Evolutionary conservation across 2,888 invertebrate species (phyloP).

Genomic region (Diplolepis rosae): DNA sequence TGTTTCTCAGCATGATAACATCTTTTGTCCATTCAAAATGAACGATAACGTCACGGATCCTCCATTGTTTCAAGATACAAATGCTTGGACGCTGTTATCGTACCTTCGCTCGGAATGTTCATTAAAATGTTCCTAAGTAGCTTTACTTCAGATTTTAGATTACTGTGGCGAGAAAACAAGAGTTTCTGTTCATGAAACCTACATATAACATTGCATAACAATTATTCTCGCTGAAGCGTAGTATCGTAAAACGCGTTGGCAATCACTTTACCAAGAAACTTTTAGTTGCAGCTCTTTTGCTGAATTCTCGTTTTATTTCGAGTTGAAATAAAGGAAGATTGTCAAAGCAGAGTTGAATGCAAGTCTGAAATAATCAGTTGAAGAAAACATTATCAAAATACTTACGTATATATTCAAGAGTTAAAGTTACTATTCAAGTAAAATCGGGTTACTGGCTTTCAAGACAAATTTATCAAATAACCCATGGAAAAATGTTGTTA

Average conservation of each 20-base stretch:
- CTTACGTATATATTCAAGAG: too few species aligned
- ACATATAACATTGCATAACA: not conserved
- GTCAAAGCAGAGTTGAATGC: not conserved
- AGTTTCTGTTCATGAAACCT: not conserved
- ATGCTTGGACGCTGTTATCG: constrained; percentile 56
- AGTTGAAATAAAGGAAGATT: not conserved
- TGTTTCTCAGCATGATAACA: constrained; percentile 58
- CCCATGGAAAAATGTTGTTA: too few species aligned
- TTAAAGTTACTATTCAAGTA: too few species aligned
- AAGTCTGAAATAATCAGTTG: too few species aligned
- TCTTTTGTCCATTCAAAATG: constrained; percentile 61
- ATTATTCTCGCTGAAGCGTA: not conserved
- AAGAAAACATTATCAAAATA: too few species aligned
- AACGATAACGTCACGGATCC: constrained; percentile 58
- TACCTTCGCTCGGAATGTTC: constrained; percentile 63
- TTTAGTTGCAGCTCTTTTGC: not conserved
- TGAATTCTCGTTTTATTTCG: not conserved
- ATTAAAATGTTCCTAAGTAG: constrained; percentile 63
- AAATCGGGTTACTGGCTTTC: too few species aligned
- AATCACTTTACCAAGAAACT: constrained; percentile 3
- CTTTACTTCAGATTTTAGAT: constrained; percentile 51
- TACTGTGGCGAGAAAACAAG: constrained; percentile 16
- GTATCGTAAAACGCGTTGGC: not conserved
- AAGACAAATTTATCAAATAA: too few species aligned
- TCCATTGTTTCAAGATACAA: constrained; percentile 61